These are phyloP conservation scores for Kryptolebias ocellatus DNA, from an alignment of 2,797 vertebrate genomes.

Conservation along the genomic window DNA sequence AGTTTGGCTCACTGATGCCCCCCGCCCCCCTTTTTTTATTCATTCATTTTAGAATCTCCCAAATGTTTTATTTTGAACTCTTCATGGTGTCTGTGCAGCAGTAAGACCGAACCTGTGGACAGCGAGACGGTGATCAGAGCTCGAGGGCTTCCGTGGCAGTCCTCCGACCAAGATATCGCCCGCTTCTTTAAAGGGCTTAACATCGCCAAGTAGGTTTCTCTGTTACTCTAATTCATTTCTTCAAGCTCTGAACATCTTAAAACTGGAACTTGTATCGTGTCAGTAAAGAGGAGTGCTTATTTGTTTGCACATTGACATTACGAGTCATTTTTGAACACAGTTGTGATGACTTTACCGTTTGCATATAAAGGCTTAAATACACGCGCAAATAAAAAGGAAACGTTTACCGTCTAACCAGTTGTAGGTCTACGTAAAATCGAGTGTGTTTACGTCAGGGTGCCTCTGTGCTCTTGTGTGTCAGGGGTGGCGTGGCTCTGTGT, in stretches of 20 bases:
- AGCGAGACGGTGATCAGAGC: conserved; percentile 95
- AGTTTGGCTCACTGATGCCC: not conserved
- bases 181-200: conserved; percentile 98
- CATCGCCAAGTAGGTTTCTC: conserved; percentile 89
- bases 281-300: not conserved
- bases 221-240: not conserved
- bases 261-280: not conserved
- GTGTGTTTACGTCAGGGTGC: not conserved
- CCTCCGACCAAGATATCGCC: conserved; percentile 96
- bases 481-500: conserved; percentile 94
- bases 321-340: not conserved
- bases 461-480: conserved; percentile 58
- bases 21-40: not conserved
- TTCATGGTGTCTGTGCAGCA: conserved; percentile 58
- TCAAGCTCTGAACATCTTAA: not conserved
- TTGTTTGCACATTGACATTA: not conserved
- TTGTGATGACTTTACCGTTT: not conserved
- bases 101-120: conserved; percentile 93
- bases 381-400: too few relatives aligned
- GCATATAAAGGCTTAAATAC: not conserved
- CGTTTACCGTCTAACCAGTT: too few relatives aligned
- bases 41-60: not conserved
- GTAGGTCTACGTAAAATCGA: not conserved
- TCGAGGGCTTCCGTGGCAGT: conserved; percentile 95
- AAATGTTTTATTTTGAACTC: not conserved